Base-by-base conservation (phyloP, 1,140 invertebrate species). In the Tetramorium alpestre region DNA sequence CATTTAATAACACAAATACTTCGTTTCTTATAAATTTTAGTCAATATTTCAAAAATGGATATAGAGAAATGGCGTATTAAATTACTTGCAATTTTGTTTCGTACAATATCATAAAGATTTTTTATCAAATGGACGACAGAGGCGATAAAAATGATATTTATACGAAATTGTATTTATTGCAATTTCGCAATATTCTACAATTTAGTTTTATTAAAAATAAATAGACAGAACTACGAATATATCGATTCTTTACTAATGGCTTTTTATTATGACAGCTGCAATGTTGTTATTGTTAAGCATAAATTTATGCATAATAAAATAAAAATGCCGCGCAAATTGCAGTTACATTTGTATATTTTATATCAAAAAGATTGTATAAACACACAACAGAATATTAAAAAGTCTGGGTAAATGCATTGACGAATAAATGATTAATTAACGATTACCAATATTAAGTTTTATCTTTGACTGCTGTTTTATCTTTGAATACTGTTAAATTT, bases 101-200 rank as follows among this genome's bases (percentile, higher is more conserved):
- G 22, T 75, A 22, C 4, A 44, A 16, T 77, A 28, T 76, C 38
- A 44, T 44, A 18, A 10, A 76, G 25, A 58, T 60, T 76, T 56
- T 58, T 75, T 58, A 25, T 58, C 22, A 60, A 58, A 51, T 33
- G 10, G 5, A 58, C 33, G 6, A 41, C 2, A 41, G n/a, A 41
- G n/a, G 33, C 28, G 3, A 44, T 77, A 62, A 62, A 62, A 18
- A 22, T 76, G 10, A 60, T 76, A 41, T 75, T 22, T 75, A 22
- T 75, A 38, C 2, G 49, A 1, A 78, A 51, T 67, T 65, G 6
- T 44, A 76, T 77, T 77, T 64, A 77, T 64, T 77, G 41, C 56
- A 7, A 78, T n/a, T 33, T 33, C 58, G 25, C 60, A 78, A 51
- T 78, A 78, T 78, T 67, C 28, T 67, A 49, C n/a, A 54, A 73